These are phyloP conservation scores for Meriones psammophilus DNA, from an alignment of 2,797 vertebrate genomes.

Conservation along the genomic window DNA sequence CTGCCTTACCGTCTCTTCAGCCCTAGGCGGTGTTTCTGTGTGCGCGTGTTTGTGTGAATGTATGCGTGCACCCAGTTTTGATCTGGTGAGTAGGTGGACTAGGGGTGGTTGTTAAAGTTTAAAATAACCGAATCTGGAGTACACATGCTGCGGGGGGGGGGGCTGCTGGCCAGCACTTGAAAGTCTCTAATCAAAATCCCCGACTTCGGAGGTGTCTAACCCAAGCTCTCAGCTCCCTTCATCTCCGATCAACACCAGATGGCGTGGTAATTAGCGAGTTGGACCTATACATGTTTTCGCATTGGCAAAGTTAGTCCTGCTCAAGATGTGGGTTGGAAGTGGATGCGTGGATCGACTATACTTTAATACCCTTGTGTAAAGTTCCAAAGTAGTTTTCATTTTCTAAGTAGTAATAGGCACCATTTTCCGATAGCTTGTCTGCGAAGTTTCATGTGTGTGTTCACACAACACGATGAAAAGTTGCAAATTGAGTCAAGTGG, in stretches of 20 bases:
- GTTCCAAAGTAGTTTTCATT: not conserved
- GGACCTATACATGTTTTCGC: constrained; percentile 53
- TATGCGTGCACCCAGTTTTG: constrained; percentile 7
- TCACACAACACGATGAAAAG: not conserved
- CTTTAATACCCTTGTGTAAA: constrained; percentile 20
- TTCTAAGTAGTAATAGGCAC: not conserved
- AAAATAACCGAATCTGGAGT: constrained; percentile 59
- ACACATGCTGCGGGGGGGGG: not conserved
- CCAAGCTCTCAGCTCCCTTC: constrained; percentile 59
- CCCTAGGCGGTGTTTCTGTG: not conserved
- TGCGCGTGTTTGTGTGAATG: not conserved
- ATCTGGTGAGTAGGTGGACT: not conserved
- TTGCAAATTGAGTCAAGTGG: constrained; percentile 12
- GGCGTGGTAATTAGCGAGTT: constrained; percentile 51
- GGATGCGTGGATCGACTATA: not conserved
- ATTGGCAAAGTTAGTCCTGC: constrained; percentile 59
- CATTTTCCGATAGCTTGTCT: constrained; percentile 15
- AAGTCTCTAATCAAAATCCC: constrained; percentile 57
- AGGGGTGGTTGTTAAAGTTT: constrained; percentile 22
- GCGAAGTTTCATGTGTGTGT: constrained; percentile 1
- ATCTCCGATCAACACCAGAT: constrained; percentile 71
- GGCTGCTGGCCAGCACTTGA: constrained; percentile 61
- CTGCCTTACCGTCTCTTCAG: too few species aligned
- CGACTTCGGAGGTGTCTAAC: constrained; percentile 67
- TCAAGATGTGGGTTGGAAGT: constrained; percentile 54